Conservation (phyloP, 2,113 vertebrate genomes). For the Nanorana parkeri region DNA sequence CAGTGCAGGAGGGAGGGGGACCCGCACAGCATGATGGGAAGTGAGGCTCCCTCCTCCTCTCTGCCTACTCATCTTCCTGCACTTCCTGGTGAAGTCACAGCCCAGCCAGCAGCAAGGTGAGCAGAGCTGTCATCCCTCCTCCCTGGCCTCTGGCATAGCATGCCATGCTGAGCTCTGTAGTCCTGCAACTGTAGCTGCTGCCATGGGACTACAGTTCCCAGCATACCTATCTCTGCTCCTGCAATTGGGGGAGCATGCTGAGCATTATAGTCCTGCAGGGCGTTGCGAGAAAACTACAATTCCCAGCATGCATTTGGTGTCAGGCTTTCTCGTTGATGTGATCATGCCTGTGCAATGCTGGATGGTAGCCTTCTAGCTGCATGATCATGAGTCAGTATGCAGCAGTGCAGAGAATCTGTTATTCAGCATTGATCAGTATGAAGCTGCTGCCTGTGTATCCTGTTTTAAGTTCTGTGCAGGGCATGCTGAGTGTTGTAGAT, state of each 20-base stretch:
- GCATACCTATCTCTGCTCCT: too few species aligned
- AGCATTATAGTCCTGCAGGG: background rate
- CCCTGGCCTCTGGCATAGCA: background rate
- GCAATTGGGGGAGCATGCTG: background rate
- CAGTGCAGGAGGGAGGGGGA: background rate
- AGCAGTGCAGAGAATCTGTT: too few species aligned
- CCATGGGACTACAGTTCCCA: background rate
- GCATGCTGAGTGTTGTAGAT: too few species aligned
- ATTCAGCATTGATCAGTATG: too few species aligned
- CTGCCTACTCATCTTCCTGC: background rate
- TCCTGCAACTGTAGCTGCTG: background rate
- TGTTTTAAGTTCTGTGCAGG: too few species aligned
- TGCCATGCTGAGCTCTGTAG: background rate
- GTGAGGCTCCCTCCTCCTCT: background rate
- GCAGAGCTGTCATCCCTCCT: background rate
- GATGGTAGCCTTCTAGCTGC: too few species aligned
- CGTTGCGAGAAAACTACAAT: background rate
- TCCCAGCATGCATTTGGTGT: background rate
- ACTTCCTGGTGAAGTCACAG: slow-evolving; percentile 17
- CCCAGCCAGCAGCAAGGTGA: background rate
- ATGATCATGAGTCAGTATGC: too few species aligned
- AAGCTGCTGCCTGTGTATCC: too few species aligned
- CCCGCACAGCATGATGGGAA: slow-evolving; percentile 17
- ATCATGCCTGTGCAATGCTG: too few species aligned
- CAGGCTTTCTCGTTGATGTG: too few species aligned